Base-by-base conservation (phyloP, 64 coral and sea anemone species). In the Montipora foliosa region DNA sequence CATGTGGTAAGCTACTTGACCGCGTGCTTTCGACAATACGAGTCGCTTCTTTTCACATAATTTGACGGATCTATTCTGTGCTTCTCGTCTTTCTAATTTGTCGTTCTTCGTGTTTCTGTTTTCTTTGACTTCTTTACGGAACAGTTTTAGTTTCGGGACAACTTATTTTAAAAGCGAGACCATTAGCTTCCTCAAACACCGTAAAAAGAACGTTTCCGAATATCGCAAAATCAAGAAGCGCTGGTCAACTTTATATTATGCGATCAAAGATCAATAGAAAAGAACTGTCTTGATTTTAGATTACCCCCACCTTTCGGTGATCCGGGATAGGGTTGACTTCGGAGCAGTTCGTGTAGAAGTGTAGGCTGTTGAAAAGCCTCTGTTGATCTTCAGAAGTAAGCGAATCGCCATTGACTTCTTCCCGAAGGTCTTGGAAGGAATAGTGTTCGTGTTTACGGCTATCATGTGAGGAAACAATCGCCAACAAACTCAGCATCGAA, bases 391-490 rank as follows among this genome's bases (percentile, higher is more conserved):
- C 64, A 13, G 62, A 50, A 16, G 45, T 48, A 8, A 86, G 64
- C 0, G 66, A 69, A 20, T 86, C 82, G 45, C 64, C 82, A 71
- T 86, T 72, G 16, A 86, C 44, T 13, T 15, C 46, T 19, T 86
- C 67, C 16, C 67, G 82, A 9, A 86, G 47, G 44, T 46, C 66
- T 21, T 69, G 70, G 9, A 86, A 86, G 10, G 62, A 71, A 14
- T 86, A 86, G 19, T 86, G 82, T 37, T 86, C 82, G 45, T 86
- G 82, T 10, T 86, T 86, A 7, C 62, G 82, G n/a, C 67, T 67
- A 49, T 86, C 82, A 44, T 86, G 82, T 2, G 82, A 70, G 50
- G 44, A 47, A 69, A 50, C 82, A 48, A 86, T 20, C 67, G 9
- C 8, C 44, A 6, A 24, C 1, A 86, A 24, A 6, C 15, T 49